Conservation (phyloP, 2,888 invertebrate species). For the Mythimna vitellina region DNA sequence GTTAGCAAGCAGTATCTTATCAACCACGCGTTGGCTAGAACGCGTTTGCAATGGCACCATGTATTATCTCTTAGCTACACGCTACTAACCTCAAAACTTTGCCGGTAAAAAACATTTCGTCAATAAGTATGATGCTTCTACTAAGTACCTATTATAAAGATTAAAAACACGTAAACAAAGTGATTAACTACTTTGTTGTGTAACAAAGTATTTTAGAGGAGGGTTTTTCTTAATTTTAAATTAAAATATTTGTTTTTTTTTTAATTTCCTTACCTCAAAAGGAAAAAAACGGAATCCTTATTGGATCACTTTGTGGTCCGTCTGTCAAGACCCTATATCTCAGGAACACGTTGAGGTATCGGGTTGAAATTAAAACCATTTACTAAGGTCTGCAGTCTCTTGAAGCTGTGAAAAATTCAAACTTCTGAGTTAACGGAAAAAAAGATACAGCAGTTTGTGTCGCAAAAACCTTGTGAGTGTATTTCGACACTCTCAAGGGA, state of each 20-base stretch:
- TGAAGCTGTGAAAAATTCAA: too few relatives aligned
- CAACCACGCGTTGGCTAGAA: constrained; percentile 20
- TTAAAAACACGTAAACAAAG: constrained; percentile 19
- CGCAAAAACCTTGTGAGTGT: too few relatives aligned
- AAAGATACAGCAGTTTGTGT: too few relatives aligned
- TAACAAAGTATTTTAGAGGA: constrained; percentile 11
- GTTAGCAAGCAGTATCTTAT: constrained; percentile 48
- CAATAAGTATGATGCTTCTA: not conserved
- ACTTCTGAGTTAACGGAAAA: too few relatives aligned
- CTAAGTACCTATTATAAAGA: not conserved
- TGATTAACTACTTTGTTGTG: constrained; percentile 21
- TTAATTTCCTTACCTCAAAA: too few relatives aligned
- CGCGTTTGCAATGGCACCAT: constrained; percentile 11
- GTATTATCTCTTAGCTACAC: constrained; percentile 33
- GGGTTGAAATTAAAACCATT: too few relatives aligned
- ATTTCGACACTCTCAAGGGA: too few relatives aligned
- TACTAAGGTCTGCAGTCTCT: too few relatives aligned
- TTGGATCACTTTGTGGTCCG: too few relatives aligned
- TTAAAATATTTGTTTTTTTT: constrained; percentile 2
- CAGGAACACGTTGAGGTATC: too few relatives aligned
- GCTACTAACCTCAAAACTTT: constrained; percentile 41
- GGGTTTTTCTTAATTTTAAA: not conserved
- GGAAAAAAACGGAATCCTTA: too few relatives aligned
- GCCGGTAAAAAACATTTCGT: constrained; percentile 4
- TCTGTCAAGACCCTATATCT: too few relatives aligned